Percentiles rank a stretch among this genome's conserved stretches.
Conservation (phyloP, 2,797 vertebrate genomes). For the Ataeniobius toweri region DNA sequence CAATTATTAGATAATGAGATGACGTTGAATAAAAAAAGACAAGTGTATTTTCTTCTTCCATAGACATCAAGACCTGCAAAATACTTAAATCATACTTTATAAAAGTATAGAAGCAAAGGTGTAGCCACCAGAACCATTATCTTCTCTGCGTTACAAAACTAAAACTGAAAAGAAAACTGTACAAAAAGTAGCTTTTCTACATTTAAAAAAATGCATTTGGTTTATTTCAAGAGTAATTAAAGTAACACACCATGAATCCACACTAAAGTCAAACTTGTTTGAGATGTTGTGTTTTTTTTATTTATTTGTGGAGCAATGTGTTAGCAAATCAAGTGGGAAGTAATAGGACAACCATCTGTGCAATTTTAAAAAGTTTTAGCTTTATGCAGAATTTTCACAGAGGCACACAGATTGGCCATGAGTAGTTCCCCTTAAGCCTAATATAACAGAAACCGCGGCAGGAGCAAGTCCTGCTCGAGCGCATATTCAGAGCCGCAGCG, state of each 20-base stretch:
- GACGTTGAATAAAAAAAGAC: not conserved
- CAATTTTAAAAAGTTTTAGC: slow-evolving; percentile 5
- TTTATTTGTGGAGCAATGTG: not conserved
- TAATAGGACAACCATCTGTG: slow-evolving; percentile 5
- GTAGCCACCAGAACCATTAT: not conserved
- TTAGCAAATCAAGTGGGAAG: slow-evolving; percentile 5
- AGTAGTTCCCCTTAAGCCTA: slow-evolving; percentile 8
- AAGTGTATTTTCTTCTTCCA: not conserved
- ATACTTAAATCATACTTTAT: not conserved
- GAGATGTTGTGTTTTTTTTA: not conserved
- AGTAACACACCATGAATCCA: not conserved
- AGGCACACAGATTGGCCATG: slow-evolving; percentile 16
- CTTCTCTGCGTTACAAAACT: not conserved
- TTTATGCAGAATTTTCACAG: slow-evolving; percentile 9
- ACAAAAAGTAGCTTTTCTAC: not conserved
- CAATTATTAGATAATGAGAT: not conserved
- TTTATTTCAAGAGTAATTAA: not conserved
- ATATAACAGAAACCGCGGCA: slow-evolving; percentile 15
- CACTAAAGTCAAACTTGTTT: not conserved
- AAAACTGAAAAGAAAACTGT: not conserved
- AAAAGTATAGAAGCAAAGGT: not conserved
- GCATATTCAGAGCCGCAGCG: not conserved
- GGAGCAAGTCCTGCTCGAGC: slow-evolving; percentile 8
- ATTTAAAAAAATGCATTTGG: not conserved
- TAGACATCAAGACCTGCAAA: not conserved